A percentile compares a stretch with the other conserved stretches of the same genome.
These are phyloP conservation scores for Caenorhabditis drosophilae DNA, from an alignment of 2,888 invertebrate genomes.

Conservation along the genomic window DNA sequence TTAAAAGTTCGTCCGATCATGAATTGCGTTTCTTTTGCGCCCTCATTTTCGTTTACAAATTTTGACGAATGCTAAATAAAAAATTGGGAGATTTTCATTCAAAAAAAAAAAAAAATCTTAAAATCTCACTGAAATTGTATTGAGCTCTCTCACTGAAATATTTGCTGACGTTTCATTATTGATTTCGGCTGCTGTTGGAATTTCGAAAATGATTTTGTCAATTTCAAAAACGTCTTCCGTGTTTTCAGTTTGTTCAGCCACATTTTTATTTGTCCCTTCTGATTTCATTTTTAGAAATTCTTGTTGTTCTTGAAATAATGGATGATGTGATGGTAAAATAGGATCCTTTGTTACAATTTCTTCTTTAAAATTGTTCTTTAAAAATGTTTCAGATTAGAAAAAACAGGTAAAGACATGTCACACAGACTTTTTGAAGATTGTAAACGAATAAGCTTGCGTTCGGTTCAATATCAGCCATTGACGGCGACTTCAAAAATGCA, in stretches of 20 bases:
- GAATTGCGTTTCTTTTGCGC: conserved; percentile 9
- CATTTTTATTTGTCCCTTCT: not conserved
- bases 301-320: conserved; percentile 32
- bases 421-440: conserved; percentile 17
- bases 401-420: conserved; percentile 1
- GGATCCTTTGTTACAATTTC: conserved; percentile 25
- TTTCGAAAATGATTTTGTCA: conserved; percentile 5
- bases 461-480: conserved; percentile 8
- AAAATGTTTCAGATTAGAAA: not conserved
- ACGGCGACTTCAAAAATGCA: conserved; percentile 42
- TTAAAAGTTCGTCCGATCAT: conserved; percentile 40
- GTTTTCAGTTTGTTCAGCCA: conserved; percentile 23
- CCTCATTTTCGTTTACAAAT: conserved; percentile 20
- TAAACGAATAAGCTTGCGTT: conserved; percentile 26
- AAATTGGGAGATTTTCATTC: too few relatives aligned
- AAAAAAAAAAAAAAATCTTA: too few relatives aligned
- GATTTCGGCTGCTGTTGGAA: not conserved
- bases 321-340: conserved; percentile 22
- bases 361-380: conserved; percentile 6
- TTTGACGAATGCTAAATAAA: conserved; percentile 26
- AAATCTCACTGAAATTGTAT: too few relatives aligned
- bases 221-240: conserved; percentile 28
- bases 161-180: not conserved
- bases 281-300: conserved; percentile 27
- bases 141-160: too few relatives aligned